Base-by-base conservation (phyloP, 2,888 invertebrate genomes). In the Himalopsyche anomala region DNA sequence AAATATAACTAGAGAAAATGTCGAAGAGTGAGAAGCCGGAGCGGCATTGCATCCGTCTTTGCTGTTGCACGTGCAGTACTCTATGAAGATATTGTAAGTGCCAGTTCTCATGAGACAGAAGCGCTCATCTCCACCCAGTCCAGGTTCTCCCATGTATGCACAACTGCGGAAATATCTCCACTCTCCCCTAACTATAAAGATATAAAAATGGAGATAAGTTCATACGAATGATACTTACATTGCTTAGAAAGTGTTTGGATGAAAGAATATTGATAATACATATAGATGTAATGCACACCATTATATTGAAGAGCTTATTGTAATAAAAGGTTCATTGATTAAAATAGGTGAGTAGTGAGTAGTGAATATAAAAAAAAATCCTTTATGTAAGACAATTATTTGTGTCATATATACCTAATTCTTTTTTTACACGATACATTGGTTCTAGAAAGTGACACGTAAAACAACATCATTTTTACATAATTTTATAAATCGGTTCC, bases 31-130 rank as follows among this genome's bases (percentile, higher is more conserved):
- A 8, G 85, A 42, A 5, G 54, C 38, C 4, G 87, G 74, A 12
- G 87, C 88, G 5, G 85, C 91, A 91, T 98, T 98, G 90, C 98
- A 98, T 0, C 98, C 98, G 91, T 98, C 98, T 91, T 98, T 98
- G 90, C 96, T 97, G 90, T 97, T 97, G 90, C 98, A 98, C 0
- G 98, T 98, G 91, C 98, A 98, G 90, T 97, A 98, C 91, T 98
- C 98, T 93, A 97, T 96, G 91, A 98, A 98, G 89, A 98, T 97
- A 91, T 98, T 98, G 91, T 97, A 98, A 0, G 97, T 97, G 36
- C 98, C 98, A 0, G 97, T 97, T 90, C 98, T 94, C 96, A 98
- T 97, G 15, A 98, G 92, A 89, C 98, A 98, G 91, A 96, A 98
- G 84, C 98, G 94, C 91, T 98, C 98, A 89, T 98, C 98, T 0